Conservation (phyloP, 2,113 vertebrate species). For the Corythaixoides concolor region DNA sequence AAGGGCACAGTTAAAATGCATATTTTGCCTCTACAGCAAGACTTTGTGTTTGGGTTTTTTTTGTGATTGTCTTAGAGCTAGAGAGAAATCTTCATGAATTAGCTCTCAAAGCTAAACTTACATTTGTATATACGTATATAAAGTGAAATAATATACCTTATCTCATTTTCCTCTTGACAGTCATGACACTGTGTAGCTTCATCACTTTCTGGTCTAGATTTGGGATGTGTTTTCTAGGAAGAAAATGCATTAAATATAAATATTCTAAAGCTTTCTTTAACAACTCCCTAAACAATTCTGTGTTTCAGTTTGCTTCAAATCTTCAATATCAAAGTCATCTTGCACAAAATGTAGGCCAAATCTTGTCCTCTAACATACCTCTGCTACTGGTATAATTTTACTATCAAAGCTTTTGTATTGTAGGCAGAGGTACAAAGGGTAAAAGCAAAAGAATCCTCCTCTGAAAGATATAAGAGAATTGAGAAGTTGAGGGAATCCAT, state of each 20-base stretch:
- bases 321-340: background rate
- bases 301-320: background rate
- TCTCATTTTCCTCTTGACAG: conserved; percentile 79
- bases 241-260: conserved; percentile 32
- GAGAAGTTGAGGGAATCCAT: background rate
- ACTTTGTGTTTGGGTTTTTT: background rate
- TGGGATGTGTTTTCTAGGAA: conserved; percentile 75
- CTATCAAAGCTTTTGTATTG: background rate
- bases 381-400: background rate
- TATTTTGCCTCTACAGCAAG: background rate
- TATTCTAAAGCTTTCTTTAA: background rate
- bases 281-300: background rate
- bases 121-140: background rate
- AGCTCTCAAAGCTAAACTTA: background rate
- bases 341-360: background rate
- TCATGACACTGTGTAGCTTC: conserved; percentile 69
- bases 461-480: background rate
- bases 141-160: conserved; percentile 72
- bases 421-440: background rate
- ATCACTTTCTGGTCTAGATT: conserved; percentile 66
- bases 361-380: background rate
- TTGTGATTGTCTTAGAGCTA: background rate
- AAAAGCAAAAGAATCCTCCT: background rate
- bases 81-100: background rate
- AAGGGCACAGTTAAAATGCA: background rate